Conservation (phyloP, 2,888 invertebrate genomes). For the Baronia brevicornis region DNA sequence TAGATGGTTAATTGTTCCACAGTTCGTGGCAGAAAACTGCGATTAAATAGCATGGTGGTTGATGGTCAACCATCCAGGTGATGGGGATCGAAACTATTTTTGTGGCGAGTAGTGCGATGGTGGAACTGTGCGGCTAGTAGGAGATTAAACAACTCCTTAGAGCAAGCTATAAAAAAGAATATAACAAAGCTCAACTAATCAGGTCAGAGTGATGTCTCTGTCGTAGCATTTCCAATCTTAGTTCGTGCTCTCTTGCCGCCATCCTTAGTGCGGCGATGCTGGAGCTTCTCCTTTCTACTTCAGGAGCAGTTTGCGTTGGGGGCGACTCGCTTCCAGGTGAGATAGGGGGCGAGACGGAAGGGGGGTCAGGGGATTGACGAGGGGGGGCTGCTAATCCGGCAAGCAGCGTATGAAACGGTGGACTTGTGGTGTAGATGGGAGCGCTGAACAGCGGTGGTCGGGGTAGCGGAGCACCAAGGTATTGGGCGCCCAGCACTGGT, state of each 20-base stretch:
- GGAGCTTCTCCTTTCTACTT: slow-evolving; percentile 88
- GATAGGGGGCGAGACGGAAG: slow-evolving; percentile 72
- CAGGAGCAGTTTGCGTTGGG: slow-evolving; percentile 72
- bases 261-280: slow-evolving; percentile 91
- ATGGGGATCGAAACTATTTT: no score
- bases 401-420: slow-evolving; percentile 60
- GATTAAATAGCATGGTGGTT: no score
- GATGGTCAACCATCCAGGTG: no score
- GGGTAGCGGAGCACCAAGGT: slow-evolving; percentile 68
- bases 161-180: no score
- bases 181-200: slow-evolving; percentile 81
- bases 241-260: slow-evolving; percentile 92
- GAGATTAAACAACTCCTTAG: no score
- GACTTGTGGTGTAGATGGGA: slow-evolving; percentile 79
- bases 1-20: no score
- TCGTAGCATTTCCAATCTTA: slow-evolving; percentile 87
- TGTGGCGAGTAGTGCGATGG: no score
- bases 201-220: slow-evolving; percentile 85
- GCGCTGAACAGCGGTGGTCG: slow-evolving; percentile 75
- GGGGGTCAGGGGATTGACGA: slow-evolving; percentile 60
- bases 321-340: slow-evolving; percentile 73
- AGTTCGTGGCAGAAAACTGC: no score
- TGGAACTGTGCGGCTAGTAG: no score
- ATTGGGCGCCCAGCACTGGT: slow-evolving; percentile 59
- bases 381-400: slow-evolving; percentile 65